Evolutionary conservation across 1,140 invertebrate species (phyloP).

Genomic region (Trachymyrmex cornetzi): DNA sequence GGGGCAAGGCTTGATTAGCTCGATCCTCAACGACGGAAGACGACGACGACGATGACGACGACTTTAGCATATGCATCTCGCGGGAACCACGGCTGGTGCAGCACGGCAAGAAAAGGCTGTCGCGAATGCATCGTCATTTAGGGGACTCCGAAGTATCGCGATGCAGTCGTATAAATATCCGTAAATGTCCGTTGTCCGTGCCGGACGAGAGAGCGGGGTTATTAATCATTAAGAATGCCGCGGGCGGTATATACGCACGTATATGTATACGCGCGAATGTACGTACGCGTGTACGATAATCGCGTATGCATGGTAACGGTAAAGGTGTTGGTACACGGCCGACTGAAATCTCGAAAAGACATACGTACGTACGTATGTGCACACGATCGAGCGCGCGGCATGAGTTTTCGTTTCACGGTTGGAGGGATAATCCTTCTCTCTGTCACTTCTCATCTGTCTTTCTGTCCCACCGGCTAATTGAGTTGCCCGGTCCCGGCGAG

Average conservation of each 20-base stretch:
- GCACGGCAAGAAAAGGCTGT: slow-evolving; percentile 60
- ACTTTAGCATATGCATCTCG: background rate
- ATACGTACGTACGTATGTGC: slow-evolving; percentile 64
- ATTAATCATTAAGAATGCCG: slow-evolving; percentile 85
- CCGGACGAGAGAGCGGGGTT: slow-evolving; percentile 69
- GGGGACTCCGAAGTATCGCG: slow-evolving; percentile 73
- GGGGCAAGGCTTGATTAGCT: slow-evolving; percentile 67
- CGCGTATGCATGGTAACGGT: slow-evolving; percentile 80
- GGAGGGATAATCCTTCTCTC: slow-evolving; percentile 82
- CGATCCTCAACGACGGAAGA: slow-evolving; percentile 50
- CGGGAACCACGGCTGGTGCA: slow-evolving; percentile 19
- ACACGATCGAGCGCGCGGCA: slow-evolving; percentile 63
- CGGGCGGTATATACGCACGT: slow-evolving; percentile 58
- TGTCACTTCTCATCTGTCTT: slow-evolving; percentile 78
- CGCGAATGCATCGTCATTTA: slow-evolving; percentile 75
- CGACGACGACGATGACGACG: background rate
- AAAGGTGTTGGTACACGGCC: slow-evolving; percentile 76
- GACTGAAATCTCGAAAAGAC: slow-evolving; percentile 70
- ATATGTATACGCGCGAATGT: background rate
- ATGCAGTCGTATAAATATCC: slow-evolving; percentile 84
- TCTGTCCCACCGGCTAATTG: slow-evolving; percentile 77
- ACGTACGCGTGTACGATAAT: slow-evolving; percentile 32
- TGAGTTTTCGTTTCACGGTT: slow-evolving; percentile 81
- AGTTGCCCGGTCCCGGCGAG: slow-evolving; percentile 70
- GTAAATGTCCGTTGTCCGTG: slow-evolving; percentile 79